A percentile compares a stretch with the other conserved stretches of the same genome.
These are phyloP conservation scores for Myanophis thanlyinensis DNA, from an alignment of 2,113 vertebrate species.

Conservation along the genomic window DNA sequence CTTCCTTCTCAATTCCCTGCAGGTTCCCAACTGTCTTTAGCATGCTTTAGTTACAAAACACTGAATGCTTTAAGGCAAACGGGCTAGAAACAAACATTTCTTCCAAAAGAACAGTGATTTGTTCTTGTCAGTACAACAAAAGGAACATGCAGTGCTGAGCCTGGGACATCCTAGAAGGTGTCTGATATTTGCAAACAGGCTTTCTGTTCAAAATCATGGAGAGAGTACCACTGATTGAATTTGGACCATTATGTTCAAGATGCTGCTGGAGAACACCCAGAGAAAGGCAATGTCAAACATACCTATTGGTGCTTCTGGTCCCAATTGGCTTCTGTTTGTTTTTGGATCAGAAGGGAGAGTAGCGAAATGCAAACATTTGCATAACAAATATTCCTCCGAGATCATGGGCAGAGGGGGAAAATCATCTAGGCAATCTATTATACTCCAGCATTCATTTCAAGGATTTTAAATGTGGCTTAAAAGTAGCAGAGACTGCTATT, in stretches of 20 bases:
- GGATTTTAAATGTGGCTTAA: neutral
- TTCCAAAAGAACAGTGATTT: neutral
- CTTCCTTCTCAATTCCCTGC: neutral
- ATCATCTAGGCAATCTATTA: neutral
- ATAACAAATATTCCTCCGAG: neutral
- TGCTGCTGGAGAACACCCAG: neutral
- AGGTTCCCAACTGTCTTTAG: neutral
- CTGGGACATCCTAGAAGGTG: neutral
- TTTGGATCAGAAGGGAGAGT: neutral
- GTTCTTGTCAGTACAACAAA: constrained; percentile 15
- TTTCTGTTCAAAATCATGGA: neutral
- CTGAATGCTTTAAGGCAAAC: neutral
- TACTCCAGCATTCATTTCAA: neutral
- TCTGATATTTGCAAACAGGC: constrained; percentile 1
- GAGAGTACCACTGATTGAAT: neutral
- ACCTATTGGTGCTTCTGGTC: neutral
- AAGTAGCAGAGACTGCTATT: neutral
- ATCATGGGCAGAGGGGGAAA: neutral
- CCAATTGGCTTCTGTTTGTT: constrained; percentile 2
- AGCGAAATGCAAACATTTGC: neutral
- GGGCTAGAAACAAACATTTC: neutral
- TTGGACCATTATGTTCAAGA: constrained; percentile 1
- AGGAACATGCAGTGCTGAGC: neutral
- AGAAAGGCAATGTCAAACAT: neutral
- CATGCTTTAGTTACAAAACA: neutral